Evolutionary conservation across 92 coral and sea anemone genomes (phyloP).

Genomic region (Paragorgia papillata): DNA sequence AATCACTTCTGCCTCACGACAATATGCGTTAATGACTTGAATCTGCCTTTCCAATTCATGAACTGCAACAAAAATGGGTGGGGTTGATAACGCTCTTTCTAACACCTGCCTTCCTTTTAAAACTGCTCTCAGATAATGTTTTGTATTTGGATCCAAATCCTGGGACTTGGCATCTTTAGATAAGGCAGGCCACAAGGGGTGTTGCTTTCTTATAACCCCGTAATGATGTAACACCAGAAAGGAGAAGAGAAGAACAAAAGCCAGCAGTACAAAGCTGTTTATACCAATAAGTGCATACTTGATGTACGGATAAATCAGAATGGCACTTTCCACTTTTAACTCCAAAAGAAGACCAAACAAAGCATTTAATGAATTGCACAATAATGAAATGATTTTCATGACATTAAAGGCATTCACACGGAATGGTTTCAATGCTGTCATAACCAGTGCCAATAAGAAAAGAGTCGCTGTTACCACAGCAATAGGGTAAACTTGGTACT

Average conservation of each 20-base stretch:
- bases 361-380: slow-evolving; percentile 76
- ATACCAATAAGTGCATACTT: slow-evolving; percentile 65
- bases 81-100: slow-evolving; percentile 84
- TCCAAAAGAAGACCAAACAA: slow-evolving; percentile 80
- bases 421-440: slow-evolving; percentile 83
- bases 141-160: slow-evolving; percentile 79
- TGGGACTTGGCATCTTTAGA: slow-evolving; percentile 77
- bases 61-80: slow-evolving; percentile 95
- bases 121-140: slow-evolving; percentile 94
- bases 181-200: slow-evolving; percentile 91
- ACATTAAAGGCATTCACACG: slow-evolving; percentile 84
- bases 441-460: slow-evolving; percentile 74
- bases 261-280: slow-evolving; percentile 63
- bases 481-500: slow-evolving; percentile 63
- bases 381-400: slow-evolving; percentile 81
- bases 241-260: slow-evolving; percentile 68
- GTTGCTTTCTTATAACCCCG: slow-evolving; percentile 57
- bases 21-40: slow-evolving; percentile 95
- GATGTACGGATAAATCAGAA: slow-evolving; percentile 85
- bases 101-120: slow-evolving; percentile 90
- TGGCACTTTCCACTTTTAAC: slow-evolving; percentile 70
- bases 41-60: slow-evolving; percentile 97
- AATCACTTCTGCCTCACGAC: slow-evolving; percentile 92
- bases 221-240: slow-evolving; percentile 77
- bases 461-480: slow-evolving; percentile 91